phyloP scores from a whole-genome alignment of 2,888 invertebrate genomes.

The Pristionchus mayeri region DNA sequence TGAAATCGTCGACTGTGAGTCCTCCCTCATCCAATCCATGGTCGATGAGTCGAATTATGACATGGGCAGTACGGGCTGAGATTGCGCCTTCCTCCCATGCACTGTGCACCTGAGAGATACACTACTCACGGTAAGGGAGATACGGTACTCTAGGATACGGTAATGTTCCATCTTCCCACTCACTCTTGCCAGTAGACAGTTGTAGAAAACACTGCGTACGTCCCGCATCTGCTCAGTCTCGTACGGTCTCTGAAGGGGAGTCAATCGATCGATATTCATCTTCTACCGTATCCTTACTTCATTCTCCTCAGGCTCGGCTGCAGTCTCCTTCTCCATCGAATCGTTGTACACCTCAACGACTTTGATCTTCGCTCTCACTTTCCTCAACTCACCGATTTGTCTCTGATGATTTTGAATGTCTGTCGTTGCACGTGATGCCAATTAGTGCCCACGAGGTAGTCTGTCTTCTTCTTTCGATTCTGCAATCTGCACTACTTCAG shows the following conservation, averaged over 20 bases:
- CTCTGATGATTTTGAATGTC: neutral
- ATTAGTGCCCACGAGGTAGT: slow-evolving; percentile 45
- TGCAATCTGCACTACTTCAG: neutral
- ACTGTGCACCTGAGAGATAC: slow-evolving; percentile 50
- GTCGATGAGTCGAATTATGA: slow-evolving; percentile 54
- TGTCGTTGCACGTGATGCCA: slow-evolving; percentile 24
- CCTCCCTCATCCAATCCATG: slow-evolving; percentile 59
- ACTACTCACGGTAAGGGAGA: too few species aligned
- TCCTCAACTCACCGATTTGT: neutral
- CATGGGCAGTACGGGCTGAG: slow-evolving; percentile 52
- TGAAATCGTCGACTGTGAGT: slow-evolving; percentile 43
- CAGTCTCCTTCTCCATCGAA: neutral
- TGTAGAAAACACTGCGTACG: slow-evolving; percentile 52
- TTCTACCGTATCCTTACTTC: neutral
- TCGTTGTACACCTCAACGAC: neutral
- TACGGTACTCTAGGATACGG: neutral
- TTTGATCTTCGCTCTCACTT: neutral
- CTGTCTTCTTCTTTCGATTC: slow-evolving; percentile 35
- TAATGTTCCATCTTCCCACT: neutral
- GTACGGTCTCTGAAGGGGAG: neutral
- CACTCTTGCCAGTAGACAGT: slow-evolving; percentile 56
- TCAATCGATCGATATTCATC: neutral
- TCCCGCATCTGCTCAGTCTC: slow-evolving; percentile 45
- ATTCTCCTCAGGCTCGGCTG: neutral
- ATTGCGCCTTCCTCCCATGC: slow-evolving; percentile 54